Percentiles rank a stretch among this genome's conserved stretches.
Evolutionary conservation across 2,888 invertebrate species (phyloP).

Genomic region (Microctonus hyperodae): DNA sequence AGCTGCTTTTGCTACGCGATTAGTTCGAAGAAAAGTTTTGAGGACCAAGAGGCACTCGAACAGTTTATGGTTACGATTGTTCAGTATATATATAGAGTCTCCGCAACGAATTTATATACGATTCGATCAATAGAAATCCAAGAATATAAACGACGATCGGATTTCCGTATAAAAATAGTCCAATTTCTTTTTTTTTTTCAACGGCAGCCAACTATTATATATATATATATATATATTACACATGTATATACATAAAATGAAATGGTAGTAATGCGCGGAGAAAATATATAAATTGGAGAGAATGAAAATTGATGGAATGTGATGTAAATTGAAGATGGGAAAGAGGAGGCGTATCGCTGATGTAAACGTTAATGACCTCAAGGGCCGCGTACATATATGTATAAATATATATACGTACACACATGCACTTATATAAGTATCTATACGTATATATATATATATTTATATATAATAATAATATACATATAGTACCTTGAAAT

Average conservation of each 20-base stretch:
- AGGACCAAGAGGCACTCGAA: slow-evolving; percentile 1
- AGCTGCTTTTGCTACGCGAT: slow-evolving; percentile 5
- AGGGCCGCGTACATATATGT: neutral
- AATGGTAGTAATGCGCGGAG: neutral
- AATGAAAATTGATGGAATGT: slow-evolving; percentile 10
- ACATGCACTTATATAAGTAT: neutral
- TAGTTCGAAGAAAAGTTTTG: slow-evolving; percentile 11
- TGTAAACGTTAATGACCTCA: slow-evolving; percentile 6
- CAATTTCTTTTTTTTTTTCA: neutral
- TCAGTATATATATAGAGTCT: neutral
- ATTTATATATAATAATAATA: neutral
- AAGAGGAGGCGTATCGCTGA: neutral
- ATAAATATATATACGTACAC: neutral
- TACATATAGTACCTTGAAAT: slow-evolving; percentile 15
- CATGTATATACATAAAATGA: neutral
- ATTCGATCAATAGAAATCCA: slow-evolving; percentile 3
- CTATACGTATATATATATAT: neutral
- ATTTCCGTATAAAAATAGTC: neutral
- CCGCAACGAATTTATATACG: slow-evolving; percentile 13
- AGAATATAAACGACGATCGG: slow-evolving; percentile 5
- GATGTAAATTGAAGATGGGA: slow-evolving; percentile 11
- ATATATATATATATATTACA: neutral
- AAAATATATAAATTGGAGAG: slow-evolving; percentile 8
- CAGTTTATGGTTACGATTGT: slow-evolving; percentile 12
- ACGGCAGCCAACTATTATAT: neutral